Evolutionary conservation across 2,888 invertebrate genomes (phyloP), one percentile per base, ranked within the genome.

Genomic region (Campoplex capitator): DNA sequence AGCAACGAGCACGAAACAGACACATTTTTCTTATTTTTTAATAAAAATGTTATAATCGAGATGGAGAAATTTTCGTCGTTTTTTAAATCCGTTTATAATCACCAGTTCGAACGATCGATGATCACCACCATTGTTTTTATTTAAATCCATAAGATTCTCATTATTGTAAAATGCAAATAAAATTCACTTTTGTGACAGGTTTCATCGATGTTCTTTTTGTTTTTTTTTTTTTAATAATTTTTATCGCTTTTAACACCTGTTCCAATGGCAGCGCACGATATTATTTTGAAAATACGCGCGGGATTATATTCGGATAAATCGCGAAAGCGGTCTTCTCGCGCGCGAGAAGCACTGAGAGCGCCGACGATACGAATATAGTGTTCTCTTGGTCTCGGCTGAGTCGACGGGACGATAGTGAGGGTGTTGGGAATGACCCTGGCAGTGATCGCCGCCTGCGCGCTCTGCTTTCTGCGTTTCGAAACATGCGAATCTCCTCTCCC

Each of bases 371-470:
- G 87, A 83, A 74, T 78, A 83, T 58, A 87, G 81, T 82, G 70
- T 75, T 75, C 75, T 45, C 45, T 23, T 23, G 51, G 58, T 58
- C 58, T 62, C 62, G 45, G 62, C 28, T 71, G 73, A 75, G 51
- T 38, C 77, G 83, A 38, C 65, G 77, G 77, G 78, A 82, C 78
- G 68, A 75, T 79, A 86, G 87, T 89, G 87, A 83, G 88, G 86
- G 87, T 88, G 88, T 88, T 81, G 87, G 84, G 67, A 87, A 87
- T 93, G 93, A 93, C 94, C 93, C 93, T 94, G 94, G 94, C 94
- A 94, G 92, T 94, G 93, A 93, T 92, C 89, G 91, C 93, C 94
- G 94, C 94, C 94, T 94, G 94, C 94, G 94, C 94, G 91, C 89
- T 23, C 23, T 90, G 88, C 88, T 87, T 85, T 88, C 89, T 88